A percentile compares a stretch with the other conserved stretches of the same genome.
Evolutionary conservation across 2,888 invertebrate species (phyloP).

Genomic region (Volucella inflata): DNA sequence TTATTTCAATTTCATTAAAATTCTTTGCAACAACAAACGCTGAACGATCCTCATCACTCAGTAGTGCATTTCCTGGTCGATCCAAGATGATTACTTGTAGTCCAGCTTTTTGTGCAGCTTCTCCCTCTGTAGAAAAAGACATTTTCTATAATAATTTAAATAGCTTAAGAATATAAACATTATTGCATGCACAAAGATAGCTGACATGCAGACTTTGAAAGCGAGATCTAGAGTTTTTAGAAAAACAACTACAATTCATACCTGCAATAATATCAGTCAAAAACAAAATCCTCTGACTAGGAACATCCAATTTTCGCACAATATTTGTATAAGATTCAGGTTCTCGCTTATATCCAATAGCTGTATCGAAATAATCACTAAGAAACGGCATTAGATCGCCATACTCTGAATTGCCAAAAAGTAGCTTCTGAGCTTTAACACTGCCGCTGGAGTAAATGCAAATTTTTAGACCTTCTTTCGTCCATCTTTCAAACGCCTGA

Average conservation of each 20-base stretch:
- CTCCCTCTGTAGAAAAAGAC: constrained; percentile 88
- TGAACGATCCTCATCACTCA: constrained; percentile 86
- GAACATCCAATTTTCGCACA: constrained; percentile 86
- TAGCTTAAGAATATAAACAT: neutral
- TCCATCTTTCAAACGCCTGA: constrained; percentile 89
- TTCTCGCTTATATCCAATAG: constrained; percentile 92
- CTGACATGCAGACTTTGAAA: too few species aligned
- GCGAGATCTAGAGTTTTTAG: neutral
- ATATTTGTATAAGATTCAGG: constrained; percentile 91
- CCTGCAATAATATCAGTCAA: constrained; percentile 94
- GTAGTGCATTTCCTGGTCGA: constrained; percentile 91
- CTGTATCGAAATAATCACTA: constrained; percentile 93
- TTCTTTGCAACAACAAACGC: constrained; percentile 86
- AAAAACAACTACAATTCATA: constrained; percentile 79
- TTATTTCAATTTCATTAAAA: constrained; percentile 85
- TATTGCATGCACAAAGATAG: too few species aligned
- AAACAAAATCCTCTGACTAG: constrained; percentile 90
- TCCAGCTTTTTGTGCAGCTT: constrained; percentile 91
- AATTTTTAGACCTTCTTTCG: constrained; percentile 87
- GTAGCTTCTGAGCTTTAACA: constrained; percentile 93
- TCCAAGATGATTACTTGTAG: constrained; percentile 88
- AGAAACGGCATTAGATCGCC: constrained; percentile 91
- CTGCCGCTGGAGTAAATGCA: constrained; percentile 97
- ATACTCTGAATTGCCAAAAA: constrained; percentile 90
- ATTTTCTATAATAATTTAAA: neutral